Evolutionary conservation across 2,797 vertebrate species (phyloP).

Genomic region (Lacerta agilis): DNA sequence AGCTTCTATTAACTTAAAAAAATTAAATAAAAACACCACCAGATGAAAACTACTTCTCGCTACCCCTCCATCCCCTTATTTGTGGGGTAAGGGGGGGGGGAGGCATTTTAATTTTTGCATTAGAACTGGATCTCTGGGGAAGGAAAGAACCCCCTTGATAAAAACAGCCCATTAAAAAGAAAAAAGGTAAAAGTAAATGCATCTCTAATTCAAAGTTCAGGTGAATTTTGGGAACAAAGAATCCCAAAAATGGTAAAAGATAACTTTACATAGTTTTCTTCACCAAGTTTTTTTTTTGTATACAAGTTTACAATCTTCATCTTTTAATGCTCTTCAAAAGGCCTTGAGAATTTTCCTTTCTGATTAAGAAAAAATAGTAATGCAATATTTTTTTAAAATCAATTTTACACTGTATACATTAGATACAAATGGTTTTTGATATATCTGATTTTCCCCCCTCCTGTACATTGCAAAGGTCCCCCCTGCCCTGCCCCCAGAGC

Average conservation of each 20-base stretch:
- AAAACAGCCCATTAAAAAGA: conserved; percentile 80
- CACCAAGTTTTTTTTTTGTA: conserved; percentile 82
- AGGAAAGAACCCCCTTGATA: conserved; percentile 78
- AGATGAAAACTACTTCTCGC: conserved; percentile 82
- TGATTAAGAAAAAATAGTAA: conserved; percentile 98
- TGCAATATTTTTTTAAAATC: conserved; percentile 91
- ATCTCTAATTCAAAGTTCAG: conserved; percentile 81
- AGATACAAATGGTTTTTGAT: conserved; percentile 84
- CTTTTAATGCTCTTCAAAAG: conserved; percentile 88
- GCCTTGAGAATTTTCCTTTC: conserved; percentile 88
- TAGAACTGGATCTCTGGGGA: conserved; percentile 81
- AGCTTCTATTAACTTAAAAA: conserved; percentile 90
- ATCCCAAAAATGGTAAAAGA: conserved; percentile 82
- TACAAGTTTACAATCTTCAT: conserved; percentile 90
- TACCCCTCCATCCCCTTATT: conserved; percentile 70
- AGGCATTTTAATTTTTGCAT: conserved; percentile 73
- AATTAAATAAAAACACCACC: conserved; percentile 92
- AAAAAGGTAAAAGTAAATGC: conserved; percentile 53
- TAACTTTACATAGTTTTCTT: conserved; percentile 88
- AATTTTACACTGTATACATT: conserved; percentile 94
- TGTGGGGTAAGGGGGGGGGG: neutral
- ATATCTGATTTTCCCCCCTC: conserved; percentile 82
- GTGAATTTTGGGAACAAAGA: conserved; percentile 86
- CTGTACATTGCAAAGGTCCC: conserved; percentile 84
- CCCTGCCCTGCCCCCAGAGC: conserved; percentile 62